Conservation (phyloP, 2,797 vertebrate species). For the Sciurus carolinensis region DNA sequence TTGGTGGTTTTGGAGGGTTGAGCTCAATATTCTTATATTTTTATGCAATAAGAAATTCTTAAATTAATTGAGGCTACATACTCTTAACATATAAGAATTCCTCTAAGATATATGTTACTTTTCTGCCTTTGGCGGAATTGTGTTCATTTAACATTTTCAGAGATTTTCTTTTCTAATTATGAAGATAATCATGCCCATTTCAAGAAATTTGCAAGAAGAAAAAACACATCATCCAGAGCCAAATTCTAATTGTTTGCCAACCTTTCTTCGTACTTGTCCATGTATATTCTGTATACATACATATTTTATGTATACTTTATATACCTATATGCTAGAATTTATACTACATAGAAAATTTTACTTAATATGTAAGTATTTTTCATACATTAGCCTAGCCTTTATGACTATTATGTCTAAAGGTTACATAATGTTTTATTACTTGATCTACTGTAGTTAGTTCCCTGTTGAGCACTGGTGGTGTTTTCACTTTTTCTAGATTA, state of each 20-base stretch:
- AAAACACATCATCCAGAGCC: not conserved
- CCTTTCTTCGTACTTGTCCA: constrained; percentile 46
- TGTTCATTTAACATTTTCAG: constrained; percentile 46
- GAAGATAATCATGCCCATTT: not conserved
- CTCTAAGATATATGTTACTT: constrained; percentile 51
- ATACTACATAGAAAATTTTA: constrained; percentile 41
- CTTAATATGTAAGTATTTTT: constrained; percentile 23
- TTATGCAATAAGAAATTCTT: constrained; percentile 67
- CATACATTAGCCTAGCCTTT: not conserved
- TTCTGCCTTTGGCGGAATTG: constrained; percentile 62
- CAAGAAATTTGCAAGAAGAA: constrained; percentile 49
- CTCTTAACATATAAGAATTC: constrained; percentile 50
- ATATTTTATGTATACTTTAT: too few species aligned
- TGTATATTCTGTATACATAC: not conserved
- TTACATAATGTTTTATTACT: constrained; percentile 8
- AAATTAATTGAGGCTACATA: not conserved
- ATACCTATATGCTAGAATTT: constrained; percentile 18
- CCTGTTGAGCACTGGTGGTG: not conserved
- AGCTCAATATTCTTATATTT: constrained; percentile 58
- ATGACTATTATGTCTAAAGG: not conserved
- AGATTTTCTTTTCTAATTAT: constrained; percentile 59
- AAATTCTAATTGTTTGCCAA: constrained; percentile 52
- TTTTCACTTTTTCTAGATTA: not conserved
- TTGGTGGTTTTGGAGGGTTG: constrained; percentile 27
- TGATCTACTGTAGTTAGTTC: not conserved